Conservation (phyloP, 2,113 vertebrate genomes). For the Prunella himalayana region DNA sequence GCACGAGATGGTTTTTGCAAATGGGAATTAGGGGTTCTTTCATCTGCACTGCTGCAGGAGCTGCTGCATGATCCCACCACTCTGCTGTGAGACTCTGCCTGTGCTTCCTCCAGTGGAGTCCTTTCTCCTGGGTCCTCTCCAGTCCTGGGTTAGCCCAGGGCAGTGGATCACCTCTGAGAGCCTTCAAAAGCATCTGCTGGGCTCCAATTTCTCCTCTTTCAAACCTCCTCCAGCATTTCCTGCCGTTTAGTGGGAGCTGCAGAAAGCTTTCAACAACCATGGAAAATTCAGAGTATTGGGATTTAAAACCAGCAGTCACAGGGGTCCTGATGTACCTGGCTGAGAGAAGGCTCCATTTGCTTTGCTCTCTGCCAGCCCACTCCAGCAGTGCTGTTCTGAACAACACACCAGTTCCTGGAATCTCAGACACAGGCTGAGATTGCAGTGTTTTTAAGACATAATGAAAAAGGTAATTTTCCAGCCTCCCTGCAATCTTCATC, state of each 20-base stretch:
- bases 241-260: background rate
- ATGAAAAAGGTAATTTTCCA: constrained; percentile 58
- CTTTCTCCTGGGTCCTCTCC: background rate
- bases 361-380: background rate
- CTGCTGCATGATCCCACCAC: accelerated
- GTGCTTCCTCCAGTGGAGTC: accelerated
- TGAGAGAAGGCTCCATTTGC: constrained; percentile 19
- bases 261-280: background rate
- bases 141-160: background rate
- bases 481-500: constrained; percentile 56
- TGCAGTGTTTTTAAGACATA: constrained; percentile 45
- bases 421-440: constrained; percentile 31
- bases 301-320: background rate
- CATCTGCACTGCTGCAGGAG: background rate
- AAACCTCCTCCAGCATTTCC: background rate
- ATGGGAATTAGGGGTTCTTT: background rate
- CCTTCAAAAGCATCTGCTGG: background rate
- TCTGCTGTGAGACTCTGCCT: accelerated
- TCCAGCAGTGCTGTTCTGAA: background rate
- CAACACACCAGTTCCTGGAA: background rate
- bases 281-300: background rate
- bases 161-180: background rate
- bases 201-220: background rate
- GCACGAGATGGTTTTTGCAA: background rate
- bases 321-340: background rate